These are phyloP conservation scores for Agriotes lineatus DNA, from an alignment of 2,888 invertebrate species.

Conservation along the genomic window DNA sequence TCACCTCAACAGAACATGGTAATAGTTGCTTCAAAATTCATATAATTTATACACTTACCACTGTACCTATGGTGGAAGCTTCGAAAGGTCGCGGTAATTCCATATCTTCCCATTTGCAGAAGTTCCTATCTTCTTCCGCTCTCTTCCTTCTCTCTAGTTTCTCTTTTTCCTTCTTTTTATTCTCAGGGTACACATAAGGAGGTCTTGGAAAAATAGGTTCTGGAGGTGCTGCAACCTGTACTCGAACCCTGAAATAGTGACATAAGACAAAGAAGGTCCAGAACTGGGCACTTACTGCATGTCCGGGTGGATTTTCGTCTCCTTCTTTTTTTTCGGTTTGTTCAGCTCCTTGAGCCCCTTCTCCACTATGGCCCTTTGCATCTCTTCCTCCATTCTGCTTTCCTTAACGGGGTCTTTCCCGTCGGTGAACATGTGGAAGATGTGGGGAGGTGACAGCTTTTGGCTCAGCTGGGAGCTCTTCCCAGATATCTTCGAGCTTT, in stretches of 20 bases:
- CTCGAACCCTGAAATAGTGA: slow-evolving; percentile 42
- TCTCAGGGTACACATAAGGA: slow-evolving; percentile 52
- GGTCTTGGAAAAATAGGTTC: slow-evolving; percentile 34
- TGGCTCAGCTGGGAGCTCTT: slow-evolving; percentile 4
- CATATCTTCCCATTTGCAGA: slow-evolving; percentile 57
- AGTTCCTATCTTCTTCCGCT: slow-evolving; percentile 49
- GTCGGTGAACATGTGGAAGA: slow-evolving; percentile 2
- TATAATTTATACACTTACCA: background rate
- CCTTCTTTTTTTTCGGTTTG: slow-evolving; percentile 2
- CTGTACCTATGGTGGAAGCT: slow-evolving; percentile 14
- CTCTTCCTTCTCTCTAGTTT: slow-evolving; percentile 52
- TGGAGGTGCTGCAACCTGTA: slow-evolving; percentile 26
- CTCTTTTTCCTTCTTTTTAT: slow-evolving; percentile 49
- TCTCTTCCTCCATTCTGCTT: slow-evolving; percentile 7
- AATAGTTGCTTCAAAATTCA: background rate
- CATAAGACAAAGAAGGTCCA: background rate
- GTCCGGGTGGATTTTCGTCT: slow-evolving; percentile 34
- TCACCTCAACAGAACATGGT: slow-evolving; percentile 50
- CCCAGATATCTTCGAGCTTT: background rate
- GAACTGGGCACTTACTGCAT: slow-evolving; percentile 25
- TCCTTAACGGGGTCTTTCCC: slow-evolving; percentile 21
- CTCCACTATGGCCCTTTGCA: slow-evolving; percentile 4
- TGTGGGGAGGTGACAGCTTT: slow-evolving; percentile 19
- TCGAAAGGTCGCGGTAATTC: slow-evolving; percentile 55
- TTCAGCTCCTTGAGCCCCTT: background rate